Percentiles rank a stretch among this genome's conserved stretches.
Conservation (phyloP, 2,888 invertebrate species). For the Cheilosia soror region DNA sequence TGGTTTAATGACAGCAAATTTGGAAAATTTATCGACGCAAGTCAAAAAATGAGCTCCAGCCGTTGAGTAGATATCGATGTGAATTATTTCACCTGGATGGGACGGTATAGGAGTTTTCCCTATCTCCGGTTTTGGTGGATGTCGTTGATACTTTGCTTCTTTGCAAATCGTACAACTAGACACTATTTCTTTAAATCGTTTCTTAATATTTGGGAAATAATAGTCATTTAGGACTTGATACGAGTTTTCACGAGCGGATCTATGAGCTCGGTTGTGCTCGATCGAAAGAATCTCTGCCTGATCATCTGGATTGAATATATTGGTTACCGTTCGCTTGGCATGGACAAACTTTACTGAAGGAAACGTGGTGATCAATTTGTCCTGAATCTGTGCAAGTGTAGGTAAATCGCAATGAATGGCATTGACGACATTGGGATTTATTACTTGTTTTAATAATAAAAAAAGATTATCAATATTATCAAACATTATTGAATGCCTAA, state of each 20-base stretch:
- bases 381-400: slow-evolving; percentile 27
- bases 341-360: slow-evolving; percentile 67
- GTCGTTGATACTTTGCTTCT: slow-evolving; percentile 19
- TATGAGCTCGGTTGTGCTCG: slow-evolving; percentile 33
- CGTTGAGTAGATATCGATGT: slow-evolving; percentile 3
- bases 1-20: slow-evolving; percentile 30
- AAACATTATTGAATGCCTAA: slow-evolving; percentile 15
- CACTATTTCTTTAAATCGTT: slow-evolving; percentile 15
- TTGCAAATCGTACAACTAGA: slow-evolving; percentile 24
- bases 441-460: slow-evolving; percentile 13
- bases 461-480: slow-evolving; percentile 7
- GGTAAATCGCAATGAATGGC: slow-evolving; percentile 27
- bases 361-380: slow-evolving; percentile 15
- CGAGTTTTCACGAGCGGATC: slow-evolving; percentile 35
- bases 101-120: slow-evolving; percentile 13
- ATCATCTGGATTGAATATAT: slow-evolving; percentile 55
- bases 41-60: slow-evolving; percentile 33
- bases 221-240: neutral
- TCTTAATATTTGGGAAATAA: slow-evolving; percentile 16
- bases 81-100: slow-evolving; percentile 17
- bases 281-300: slow-evolving; percentile 59
- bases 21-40: slow-evolving; percentile 37
- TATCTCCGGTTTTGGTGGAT: neutral
- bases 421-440: neutral
- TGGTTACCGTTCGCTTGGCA: slow-evolving; percentile 47